Percentiles rank a stretch among this genome's conserved stretches.
Conservation (phyloP, 30 jellyfish, hydroid and myxozoan genomes). For the Nemopilema nomurai region DNA sequence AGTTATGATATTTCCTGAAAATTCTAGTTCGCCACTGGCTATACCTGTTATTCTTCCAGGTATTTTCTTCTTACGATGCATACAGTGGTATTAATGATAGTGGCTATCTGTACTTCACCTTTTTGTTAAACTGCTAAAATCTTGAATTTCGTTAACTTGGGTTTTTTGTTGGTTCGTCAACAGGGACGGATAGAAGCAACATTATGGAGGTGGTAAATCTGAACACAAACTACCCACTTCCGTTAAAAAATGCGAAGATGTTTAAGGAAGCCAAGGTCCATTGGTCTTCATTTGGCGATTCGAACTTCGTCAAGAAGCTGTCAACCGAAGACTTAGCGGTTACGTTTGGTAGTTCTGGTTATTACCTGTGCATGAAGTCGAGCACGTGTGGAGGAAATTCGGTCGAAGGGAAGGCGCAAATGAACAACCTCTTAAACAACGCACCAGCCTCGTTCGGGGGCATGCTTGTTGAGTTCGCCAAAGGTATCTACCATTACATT, state of each 20-base stretch:
- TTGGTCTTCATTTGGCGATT: slow-evolving; percentile 54
- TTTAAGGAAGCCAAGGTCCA: slow-evolving; percentile 69
- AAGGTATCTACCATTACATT: slow-evolving; percentile 74
- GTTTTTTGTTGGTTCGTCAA: not conserved
- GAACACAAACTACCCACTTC: slow-evolving; percentile 75
- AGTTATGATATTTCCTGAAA: no score
- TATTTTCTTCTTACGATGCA: no score
- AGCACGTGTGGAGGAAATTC: slow-evolving; percentile 72
- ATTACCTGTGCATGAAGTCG: slow-evolving; percentile 69
- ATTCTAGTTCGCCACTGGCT: no score
- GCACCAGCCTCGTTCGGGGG: slow-evolving; percentile 98
- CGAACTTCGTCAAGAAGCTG: slow-evolving; percentile 9
- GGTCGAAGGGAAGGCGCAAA: slow-evolving; percentile 42
- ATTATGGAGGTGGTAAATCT: slow-evolving; percentile 72
- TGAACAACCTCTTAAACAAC: slow-evolving; percentile 79
- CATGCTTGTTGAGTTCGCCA: slow-evolving; percentile 65
- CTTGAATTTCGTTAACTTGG: not conserved
- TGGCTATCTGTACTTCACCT: no score
- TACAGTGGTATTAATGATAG: no score
- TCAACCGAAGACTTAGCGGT: slow-evolving; percentile 75
- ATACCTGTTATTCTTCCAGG: no score
- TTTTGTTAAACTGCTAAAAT: no score
- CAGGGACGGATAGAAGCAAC: slow-evolving; percentile 96
- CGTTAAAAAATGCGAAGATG: slow-evolving; percentile 75
- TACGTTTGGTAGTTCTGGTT: slow-evolving; percentile 75